phyloP scores from a whole-genome alignment of 2,888 invertebrate species.

The Creontiades dilutus region DNA sequence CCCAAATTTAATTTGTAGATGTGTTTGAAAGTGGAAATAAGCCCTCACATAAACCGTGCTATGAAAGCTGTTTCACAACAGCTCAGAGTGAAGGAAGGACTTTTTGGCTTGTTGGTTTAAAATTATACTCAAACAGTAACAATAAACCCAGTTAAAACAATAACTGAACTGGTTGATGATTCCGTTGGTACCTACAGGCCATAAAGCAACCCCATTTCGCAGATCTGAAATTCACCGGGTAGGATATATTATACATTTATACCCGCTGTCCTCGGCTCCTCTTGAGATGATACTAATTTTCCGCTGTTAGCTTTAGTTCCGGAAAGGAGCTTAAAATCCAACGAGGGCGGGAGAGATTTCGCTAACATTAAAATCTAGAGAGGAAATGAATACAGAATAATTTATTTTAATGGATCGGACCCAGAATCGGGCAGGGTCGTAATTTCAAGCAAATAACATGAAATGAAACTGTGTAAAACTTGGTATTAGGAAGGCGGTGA shows the following conservation, averaged over 20 bases:
- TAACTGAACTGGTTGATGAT: too few relatives aligned
- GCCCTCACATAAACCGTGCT: too few relatives aligned
- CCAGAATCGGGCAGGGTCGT: not conserved
- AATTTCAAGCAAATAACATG: not conserved
- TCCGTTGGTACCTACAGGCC: too few relatives aligned
- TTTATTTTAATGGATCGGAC: not conserved
- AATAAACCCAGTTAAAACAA: too few relatives aligned
- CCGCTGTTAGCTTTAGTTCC: not conserved
- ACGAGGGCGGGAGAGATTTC: not conserved
- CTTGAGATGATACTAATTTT: not conserved
- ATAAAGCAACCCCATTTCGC: not conserved
- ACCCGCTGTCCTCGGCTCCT: not conserved
- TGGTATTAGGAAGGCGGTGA: not conserved
- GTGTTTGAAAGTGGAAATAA: too few relatives aligned
- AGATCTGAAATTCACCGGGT: not conserved
- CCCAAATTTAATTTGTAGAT: too few relatives aligned
- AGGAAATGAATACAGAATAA: not conserved
- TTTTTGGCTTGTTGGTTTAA: too few relatives aligned
- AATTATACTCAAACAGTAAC: too few relatives aligned
- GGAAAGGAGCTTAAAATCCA: conserved; percentile 5
- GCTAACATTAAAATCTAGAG: not conserved
- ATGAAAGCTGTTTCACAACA: too few relatives aligned
- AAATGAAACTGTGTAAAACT: not conserved
- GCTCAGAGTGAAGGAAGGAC: too few relatives aligned
- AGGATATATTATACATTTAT: not conserved